A percentile compares a stretch with the other conserved stretches of the same genome.
These are phyloP conservation scores for Gymnodraco acuticeps DNA, from an alignment of 2,797 vertebrate species.

Conservation along the genomic window DNA sequence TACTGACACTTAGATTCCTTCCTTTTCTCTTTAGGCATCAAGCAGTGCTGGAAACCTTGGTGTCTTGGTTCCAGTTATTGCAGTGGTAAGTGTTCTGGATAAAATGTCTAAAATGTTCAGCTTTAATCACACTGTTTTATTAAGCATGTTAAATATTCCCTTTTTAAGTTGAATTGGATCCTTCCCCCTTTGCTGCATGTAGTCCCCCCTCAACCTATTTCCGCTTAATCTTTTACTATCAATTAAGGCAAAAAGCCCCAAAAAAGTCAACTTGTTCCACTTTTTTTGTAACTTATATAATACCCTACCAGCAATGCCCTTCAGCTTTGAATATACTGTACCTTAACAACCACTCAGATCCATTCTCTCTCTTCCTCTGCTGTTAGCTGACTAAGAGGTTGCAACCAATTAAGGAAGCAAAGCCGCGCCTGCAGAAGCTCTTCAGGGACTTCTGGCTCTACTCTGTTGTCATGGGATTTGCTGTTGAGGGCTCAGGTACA, in stretches of 20 bases:
- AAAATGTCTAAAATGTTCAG: background rate
- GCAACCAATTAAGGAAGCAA: constrained; percentile 95
- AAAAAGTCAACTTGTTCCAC: background rate
- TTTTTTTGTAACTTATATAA: background rate
- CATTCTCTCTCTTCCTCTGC: background rate
- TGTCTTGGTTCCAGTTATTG: constrained; percentile 97
- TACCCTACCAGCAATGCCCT: background rate
- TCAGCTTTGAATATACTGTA: background rate
- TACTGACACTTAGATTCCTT: background rate
- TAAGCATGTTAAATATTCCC: background rate
- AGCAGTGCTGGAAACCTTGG: constrained; percentile 99
- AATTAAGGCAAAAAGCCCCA: too few species aligned
- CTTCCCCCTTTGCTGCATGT: too few species aligned
- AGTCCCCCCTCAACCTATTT: too few species aligned
- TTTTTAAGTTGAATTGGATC: background rate
- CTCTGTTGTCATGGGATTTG: constrained; percentile 97
- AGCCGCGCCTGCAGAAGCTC: constrained; percentile 95
- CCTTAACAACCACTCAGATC: background rate
- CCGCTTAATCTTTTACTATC: too few species aligned
- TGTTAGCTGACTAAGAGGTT: constrained; percentile 91
- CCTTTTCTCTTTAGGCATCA: constrained; percentile 87
- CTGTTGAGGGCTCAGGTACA: constrained; percentile 94
- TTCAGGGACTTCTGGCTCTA: constrained; percentile 99
- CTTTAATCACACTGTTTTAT: background rate
- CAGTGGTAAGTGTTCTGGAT: constrained; percentile 89